Evolutionary conservation across 1,140 invertebrate species (phyloP).

Genomic region (Plodia interpunctella): DNA sequence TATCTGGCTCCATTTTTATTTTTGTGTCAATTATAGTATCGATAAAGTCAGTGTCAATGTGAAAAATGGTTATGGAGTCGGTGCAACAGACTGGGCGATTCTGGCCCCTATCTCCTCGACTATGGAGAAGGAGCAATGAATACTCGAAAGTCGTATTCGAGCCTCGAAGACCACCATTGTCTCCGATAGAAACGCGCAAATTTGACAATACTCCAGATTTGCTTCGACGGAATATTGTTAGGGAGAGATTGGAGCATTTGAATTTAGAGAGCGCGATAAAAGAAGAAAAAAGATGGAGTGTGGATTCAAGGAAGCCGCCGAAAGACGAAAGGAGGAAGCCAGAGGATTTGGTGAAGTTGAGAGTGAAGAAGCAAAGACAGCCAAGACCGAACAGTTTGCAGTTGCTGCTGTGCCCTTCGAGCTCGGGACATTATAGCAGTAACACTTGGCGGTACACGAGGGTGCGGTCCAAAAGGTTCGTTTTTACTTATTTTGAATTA

Average conservation of each 20-base stretch:
- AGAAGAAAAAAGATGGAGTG: slow-evolving; percentile 39
- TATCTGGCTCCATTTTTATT: neutral
- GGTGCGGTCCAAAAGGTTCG: slow-evolving; percentile 65
- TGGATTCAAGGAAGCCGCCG: slow-evolving; percentile 56
- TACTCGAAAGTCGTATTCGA: slow-evolving; percentile 69
- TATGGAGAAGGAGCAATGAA: slow-evolving; percentile 66
- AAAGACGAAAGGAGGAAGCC: slow-evolving; percentile 44
- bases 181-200: slow-evolving; percentile 48
- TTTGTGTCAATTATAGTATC: slow-evolving; percentile 1
- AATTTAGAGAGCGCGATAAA: slow-evolving; percentile 44
- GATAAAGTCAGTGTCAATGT: slow-evolving; percentile 8
- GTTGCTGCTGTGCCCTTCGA: slow-evolving; percentile 58
- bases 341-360: slow-evolving; percentile 56
- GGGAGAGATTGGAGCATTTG: slow-evolving; percentile 55
- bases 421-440: slow-evolving; percentile 65
- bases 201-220: slow-evolving; percentile 60
- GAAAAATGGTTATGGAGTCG: slow-evolving; percentile 68
- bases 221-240: slow-evolving; percentile 49
- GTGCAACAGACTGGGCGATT: slow-evolving; percentile 54
- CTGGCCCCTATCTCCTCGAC: slow-evolving; percentile 63
- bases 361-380: slow-evolving; percentile 59
- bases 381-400: slow-evolving; percentile 66
- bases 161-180: slow-evolving; percentile 55
- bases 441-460: slow-evolving; percentile 68
- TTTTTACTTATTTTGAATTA: slow-evolving; percentile 18